Evolutionary conservation across 1,140 invertebrate species (phyloP).

Genomic region (Stenopsyche tienmushanensis): DNA sequence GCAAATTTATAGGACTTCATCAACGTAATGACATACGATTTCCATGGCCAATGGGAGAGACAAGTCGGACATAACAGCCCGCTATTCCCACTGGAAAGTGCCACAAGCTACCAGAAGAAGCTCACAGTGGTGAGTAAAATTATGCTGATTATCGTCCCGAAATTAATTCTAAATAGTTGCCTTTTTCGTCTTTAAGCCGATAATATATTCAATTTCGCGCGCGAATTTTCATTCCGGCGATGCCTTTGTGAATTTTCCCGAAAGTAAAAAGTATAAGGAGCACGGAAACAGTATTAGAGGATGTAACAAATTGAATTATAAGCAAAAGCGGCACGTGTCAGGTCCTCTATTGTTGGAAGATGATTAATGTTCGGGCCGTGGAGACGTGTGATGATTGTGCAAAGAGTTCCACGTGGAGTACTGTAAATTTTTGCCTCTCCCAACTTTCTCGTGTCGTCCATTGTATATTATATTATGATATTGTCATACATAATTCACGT

Average conservation of each 20-base stretch:
- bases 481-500: too few species aligned
- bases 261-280: background rate
- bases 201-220: background rate
- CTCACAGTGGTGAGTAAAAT: conserved; percentile 74
- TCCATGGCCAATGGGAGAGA: conserved; percentile 91
- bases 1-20: conserved; percentile 71
- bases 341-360: background rate
- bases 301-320: conserved; percentile 9
- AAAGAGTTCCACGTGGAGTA: too few species aligned
- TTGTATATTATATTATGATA: background rate
- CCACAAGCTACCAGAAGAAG: conserved; percentile 87
- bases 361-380: too few species aligned
- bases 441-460: background rate
- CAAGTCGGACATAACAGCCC: conserved; percentile 92
- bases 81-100: conserved; percentile 83
- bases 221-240: background rate
- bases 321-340: conserved; percentile 3
- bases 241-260: background rate
- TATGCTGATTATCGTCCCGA: background rate
- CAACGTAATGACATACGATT: conserved; percentile 94
- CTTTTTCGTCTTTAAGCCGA: too few species aligned
- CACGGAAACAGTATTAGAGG: background rate
- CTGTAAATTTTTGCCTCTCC: too few species aligned
- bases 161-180: background rate
- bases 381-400: too few species aligned